Base-by-base conservation (phyloP, 2,888 invertebrate species). In the Drosophila greeni region DNA sequence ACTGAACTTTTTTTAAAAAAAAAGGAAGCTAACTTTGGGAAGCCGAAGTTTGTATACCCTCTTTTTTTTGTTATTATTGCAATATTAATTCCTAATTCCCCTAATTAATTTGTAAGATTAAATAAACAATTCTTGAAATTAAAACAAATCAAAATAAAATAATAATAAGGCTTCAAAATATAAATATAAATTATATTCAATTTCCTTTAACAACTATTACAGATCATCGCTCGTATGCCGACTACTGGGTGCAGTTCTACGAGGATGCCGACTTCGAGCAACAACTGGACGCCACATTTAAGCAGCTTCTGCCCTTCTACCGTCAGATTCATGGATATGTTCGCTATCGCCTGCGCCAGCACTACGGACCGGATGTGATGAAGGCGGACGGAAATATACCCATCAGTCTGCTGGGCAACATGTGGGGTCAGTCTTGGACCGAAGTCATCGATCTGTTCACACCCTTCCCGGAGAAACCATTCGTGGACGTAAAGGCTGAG, bases 361-460 rank as follows among this genome's bases (percentile, higher is more conserved):
- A 92, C 77, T 95, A 95, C 85, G 95, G 95, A 0, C 91, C 92
- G 12, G 89, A 91, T 9, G 87, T 93, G 0, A 91, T 93, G 0
- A 89, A 92, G 0, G 91, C 91, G 33, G 91, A 88, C 52, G 94
- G 94, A 56, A 93, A 94, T 1, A 94, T 95, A 55, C 95, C 95
- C 0, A 94, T 94, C 18, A 95, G 95, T 90, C 89, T 95, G 29
- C 86, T 94, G 66, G 94, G 94, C 91, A 89, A 95, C 82, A 93
- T 95, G 93, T 95, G 95, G 95, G 93, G 92, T 0, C 95, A 96
- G 86, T 90, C 91, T 0, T 96, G 95, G 95, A 89, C 89, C 47
- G 76, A 85, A 31, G 77, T 86, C 0, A 76, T 82, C 9, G 86
- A 87, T 2, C 91, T 93, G 53, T 92, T 94, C 6, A 91, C 92